Conservation (phyloP, 2,797 vertebrate species). For the Pantherophis vulpinus region DNA sequence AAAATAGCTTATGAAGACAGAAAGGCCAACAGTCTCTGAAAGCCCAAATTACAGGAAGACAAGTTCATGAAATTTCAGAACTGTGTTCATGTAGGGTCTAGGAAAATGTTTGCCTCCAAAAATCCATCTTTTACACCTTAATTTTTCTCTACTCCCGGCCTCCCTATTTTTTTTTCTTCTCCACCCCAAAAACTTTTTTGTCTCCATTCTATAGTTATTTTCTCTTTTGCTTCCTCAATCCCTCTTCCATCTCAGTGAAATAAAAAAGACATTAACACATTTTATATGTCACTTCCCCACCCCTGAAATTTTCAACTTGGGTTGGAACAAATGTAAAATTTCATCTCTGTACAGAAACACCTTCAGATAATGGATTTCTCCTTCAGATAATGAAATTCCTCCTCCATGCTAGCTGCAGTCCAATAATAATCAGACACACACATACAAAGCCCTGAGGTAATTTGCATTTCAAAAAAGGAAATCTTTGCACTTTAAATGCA, state of each 20-base stretch:
- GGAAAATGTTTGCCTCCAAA: not conserved
- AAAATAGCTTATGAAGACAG: constrained; percentile 9
- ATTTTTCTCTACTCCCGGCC: not conserved
- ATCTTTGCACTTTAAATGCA: not conserved
- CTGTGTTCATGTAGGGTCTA: not conserved
- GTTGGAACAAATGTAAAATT: not conserved
- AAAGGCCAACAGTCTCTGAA: not conserved
- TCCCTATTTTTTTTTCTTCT: not conserved
- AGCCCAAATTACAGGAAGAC: not conserved
- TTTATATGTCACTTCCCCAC: not conserved
- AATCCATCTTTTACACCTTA: not conserved
- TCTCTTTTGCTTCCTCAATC: not conserved
- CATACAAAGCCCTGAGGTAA: not conserved
- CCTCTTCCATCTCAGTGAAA: not conserved
- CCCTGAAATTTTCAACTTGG: not conserved
- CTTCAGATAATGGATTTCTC: not conserved
- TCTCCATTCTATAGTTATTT: not conserved
- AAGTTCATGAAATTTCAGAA: not conserved
- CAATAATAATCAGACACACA: not conserved
- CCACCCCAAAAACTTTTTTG: not conserved
- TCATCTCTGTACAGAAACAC: not conserved
- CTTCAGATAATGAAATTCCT: not conserved
- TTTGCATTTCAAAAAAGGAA: not conserved
- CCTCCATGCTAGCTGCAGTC: not conserved
- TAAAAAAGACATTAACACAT: not conserved